Evolutionary conservation across 2,113 vertebrate genomes (phyloP), one percentile per base, ranked within the genome.

Genomic region (Grallaria varia): DNA sequence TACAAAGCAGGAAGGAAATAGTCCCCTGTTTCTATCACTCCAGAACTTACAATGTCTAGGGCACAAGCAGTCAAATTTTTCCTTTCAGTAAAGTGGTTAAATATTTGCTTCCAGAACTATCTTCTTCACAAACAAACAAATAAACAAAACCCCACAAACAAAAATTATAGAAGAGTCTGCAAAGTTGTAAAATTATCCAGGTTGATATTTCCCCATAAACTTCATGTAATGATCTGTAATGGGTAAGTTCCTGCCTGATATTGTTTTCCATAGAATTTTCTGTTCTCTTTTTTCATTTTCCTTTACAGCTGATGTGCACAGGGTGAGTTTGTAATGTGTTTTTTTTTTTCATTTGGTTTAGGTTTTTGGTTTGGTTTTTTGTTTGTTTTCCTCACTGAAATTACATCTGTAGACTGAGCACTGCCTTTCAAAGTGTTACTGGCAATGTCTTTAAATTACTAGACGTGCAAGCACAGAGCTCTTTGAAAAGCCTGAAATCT

Each of bases 401-500:
- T n/a, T 55, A 25, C 90, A 68, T 73, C 91, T 95, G 75, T 40
- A 87, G 20, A 30, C 53, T 93, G 55, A 81, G 14, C 22, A 76
- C 21, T 93, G 19, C 49, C 35, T 94, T 96, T 86, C 52, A 62
- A 66, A 94, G 50, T 84, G 64, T 22, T 47, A 71, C 8, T 85
- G 60, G 47, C 66, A 93, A 89, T 79, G 19, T 58, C 42, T 81
- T 78, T 71, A 91, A 95, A 95, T 89, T 91, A 78, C 27, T 81
- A 87, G 69, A 28, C 33, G 31, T 31, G 69, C 42, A 67, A 91
- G 31, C 6, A 4, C 27, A 95, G 40, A 59, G 7, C 73, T 92
- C 45, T 82, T 87, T 89, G 55, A 75, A 93, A 78, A 49, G 60
- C 82, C 60, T 97, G 42, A 95, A 93, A 88, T 90, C 37, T 85